Base-by-base conservation (phyloP, 2,888 invertebrate species). In the Aleiodes alternator region DNA sequence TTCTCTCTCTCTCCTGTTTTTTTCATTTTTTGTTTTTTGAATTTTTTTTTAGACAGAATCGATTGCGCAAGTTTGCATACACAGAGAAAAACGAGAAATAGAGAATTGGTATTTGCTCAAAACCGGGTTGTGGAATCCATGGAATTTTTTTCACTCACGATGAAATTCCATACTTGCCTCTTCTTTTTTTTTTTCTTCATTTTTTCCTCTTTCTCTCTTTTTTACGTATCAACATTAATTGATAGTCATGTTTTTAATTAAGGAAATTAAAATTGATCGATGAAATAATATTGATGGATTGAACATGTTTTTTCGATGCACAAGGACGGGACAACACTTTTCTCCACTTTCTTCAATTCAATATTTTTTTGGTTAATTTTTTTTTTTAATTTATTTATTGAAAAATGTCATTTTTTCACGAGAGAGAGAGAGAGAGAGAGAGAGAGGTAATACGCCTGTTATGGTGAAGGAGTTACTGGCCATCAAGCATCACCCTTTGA, bases 221-320 rank as follows among this genome's bases (percentile, higher is more conserved):
- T 61, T 38, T 38, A n/a, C 16, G 23, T 43, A 64, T 64, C 48
- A 64, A 48, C 64, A 64, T 64, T 64, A 64, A 64, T 64, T 64
- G 64, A 64, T 64, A 64, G 48, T n/a, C 43, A 48, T 64, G 64
- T 43, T 23, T 14, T n/a, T 64, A 48, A 64, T 64, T 64, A 14
- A n/a, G 64, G 64, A 43, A 64, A 64, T 64, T 64, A 64, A 48
- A 43, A 64, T 64, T 43, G 64, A 64, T 64, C 64, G 64, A 64
- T 64, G 64, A 64, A 64, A 64, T 48, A 48, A 64, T 64, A 48
- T 64, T 64, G 64, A 64, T 64, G 16, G 64, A 64, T 64, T n/a
- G 43, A 11, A 23, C 64, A 23, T 43, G 64, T 64, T 64, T 11
- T 64, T 11, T 43, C 3, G 43, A 9, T 48, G 23, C 34, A 23